A percentile compares a stretch with the other conserved stretches of the same genome.
phyloP scores from a whole-genome alignment of 1,140 invertebrate species.

The Drosophila mauritiana region DNA sequence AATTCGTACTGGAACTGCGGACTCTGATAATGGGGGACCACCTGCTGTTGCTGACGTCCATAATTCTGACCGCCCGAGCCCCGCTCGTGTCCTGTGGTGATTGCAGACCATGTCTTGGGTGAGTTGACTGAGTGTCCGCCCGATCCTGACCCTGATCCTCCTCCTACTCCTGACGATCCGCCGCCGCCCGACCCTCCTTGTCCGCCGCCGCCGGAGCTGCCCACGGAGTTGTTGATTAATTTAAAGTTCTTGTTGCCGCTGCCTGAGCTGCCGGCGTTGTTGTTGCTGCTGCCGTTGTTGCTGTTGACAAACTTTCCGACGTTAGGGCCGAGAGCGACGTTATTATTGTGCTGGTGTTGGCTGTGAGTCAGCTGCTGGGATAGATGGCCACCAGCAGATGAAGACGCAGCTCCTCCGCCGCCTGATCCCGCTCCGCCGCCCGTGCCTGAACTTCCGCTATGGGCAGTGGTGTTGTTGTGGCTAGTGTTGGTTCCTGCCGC shows the following conservation, averaged over 20 bases:
- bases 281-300: constrained; percentile 26
- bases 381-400: constrained; percentile 29
- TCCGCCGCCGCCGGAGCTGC: constrained; percentile 27
- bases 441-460: constrained; percentile 41
- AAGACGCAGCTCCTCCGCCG: constrained; percentile 30
- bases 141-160: constrained; percentile 22
- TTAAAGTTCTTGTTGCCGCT: constrained; percentile 70
- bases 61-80: constrained; percentile 35
- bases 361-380: constrained; percentile 37
- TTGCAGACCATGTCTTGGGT: constrained; percentile 83
- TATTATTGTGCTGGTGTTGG: constrained; percentile 47
- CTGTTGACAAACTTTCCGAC: constrained; percentile 37
- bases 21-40: constrained; percentile 84
- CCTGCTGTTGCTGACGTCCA: constrained; percentile 46
- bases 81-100: constrained; percentile 83
- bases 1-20: constrained; percentile 94
- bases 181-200: constrained; percentile 9
- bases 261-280: constrained; percentile 27
- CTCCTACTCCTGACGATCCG: constrained; percentile 28
- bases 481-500: constrained; percentile 48
- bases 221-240: constrained; percentile 73
- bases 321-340: constrained; percentile 44
- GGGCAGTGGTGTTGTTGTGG: constrained; percentile 57
- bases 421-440: constrained; percentile 33
- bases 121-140: constrained; percentile 63